Percentiles rank a stretch among this genome's conserved stretches.
phyloP scores from a whole-genome alignment of 2,797 vertebrate species.

The Philypnodon macrostomus region DNA sequence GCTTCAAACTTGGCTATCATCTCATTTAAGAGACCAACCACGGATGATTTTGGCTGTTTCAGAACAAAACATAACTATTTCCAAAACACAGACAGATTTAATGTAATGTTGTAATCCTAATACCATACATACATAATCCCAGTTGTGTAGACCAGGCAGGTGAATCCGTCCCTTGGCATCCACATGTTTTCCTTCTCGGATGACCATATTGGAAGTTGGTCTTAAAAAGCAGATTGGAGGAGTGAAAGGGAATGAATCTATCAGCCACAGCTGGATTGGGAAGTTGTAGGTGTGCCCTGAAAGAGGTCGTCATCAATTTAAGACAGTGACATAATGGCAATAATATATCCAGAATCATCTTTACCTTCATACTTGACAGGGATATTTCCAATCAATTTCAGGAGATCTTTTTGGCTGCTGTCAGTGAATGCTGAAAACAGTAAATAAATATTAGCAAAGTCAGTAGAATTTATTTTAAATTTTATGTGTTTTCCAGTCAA shows the following conservation, averaged over 20 bases:
- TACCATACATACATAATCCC: slow-evolving; percentile 91
- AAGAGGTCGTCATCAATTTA: slow-evolving; percentile 4
- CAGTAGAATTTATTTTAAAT: too few relatives aligned
- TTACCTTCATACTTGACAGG: slow-evolving; percentile 88
- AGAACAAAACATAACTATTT: neutral
- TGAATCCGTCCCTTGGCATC: slow-evolving; percentile 86
- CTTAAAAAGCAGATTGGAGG: slow-evolving; percentile 92
- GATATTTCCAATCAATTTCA: slow-evolving; percentile 87
- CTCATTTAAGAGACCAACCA: slow-evolving; percentile 84
- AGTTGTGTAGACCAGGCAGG: slow-evolving; percentile 88
- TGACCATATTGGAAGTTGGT: slow-evolving; percentile 88
- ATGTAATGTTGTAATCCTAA: neutral
- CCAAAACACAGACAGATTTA: neutral
- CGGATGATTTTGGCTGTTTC: slow-evolving; percentile 86
- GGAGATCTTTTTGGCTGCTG: slow-evolving; percentile 88
- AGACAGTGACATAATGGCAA: neutral
- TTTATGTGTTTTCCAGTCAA: neutral
- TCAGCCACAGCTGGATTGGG: slow-evolving; percentile 88
- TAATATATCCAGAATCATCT: neutral
- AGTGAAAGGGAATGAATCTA: slow-evolving; percentile 95
- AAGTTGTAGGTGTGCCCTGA: slow-evolving; percentile 90
- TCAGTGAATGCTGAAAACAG: slow-evolving; percentile 85
- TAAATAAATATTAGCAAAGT: neutral
- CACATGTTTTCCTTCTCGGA: slow-evolving; percentile 90
- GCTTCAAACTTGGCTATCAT: slow-evolving; percentile 92